Evolutionary conservation across 92 coral and sea anemone species (phyloP), one percentile per base, ranked within the genome.

Genomic region (Parazoanthus darwini): DNA sequence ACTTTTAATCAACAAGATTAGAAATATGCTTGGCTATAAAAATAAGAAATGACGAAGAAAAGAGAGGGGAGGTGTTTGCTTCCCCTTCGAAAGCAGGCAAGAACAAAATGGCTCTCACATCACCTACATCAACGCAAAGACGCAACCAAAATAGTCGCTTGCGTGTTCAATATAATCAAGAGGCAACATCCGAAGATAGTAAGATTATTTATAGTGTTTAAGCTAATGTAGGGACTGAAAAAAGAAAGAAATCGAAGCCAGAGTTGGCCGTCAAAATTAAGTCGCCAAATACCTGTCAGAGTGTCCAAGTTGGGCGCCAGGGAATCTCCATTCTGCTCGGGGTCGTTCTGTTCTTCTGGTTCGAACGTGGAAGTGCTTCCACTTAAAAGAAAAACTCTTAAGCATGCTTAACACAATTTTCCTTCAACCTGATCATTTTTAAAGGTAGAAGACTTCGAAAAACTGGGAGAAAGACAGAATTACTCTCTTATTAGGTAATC

Each of bases 321-420:
- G 87, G 87, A 84, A 84, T 84, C 87, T 71, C 87, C 87, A 84
- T 84, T 82, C 79, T 46, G 63, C 29, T 26, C 33, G 79, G 51
- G 13, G 74, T 44, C 87, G 65, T 43, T 48, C 66, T 46, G 25
- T 48, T 39, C 44, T 70, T 54, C 29, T 84, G 22, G 78, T 44
- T 46, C 63, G 33, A 46, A 15, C 79, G 79, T 48, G 56, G 39
- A 26, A 44, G n/a, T 46, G 48, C 35, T 71, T 11, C 78, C 68
- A 29, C 20, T 71, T 23, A 29, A 44, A 84, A 46, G 79, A 22
- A 71, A 48, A 84, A 48, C 25, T 72, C 18, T 29, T 39, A 72
- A 1, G 18, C 78, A 46, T 84, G 8, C 74, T 51, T 83, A 15
- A 44, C 25, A 72, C 33, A 6, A 46, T 84, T 26, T 72, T 11